Evolutionary conservation across 2,888 invertebrate genomes (phyloP), one percentile per base, ranked within the genome.

Genomic region (Drosophila anceps): DNA sequence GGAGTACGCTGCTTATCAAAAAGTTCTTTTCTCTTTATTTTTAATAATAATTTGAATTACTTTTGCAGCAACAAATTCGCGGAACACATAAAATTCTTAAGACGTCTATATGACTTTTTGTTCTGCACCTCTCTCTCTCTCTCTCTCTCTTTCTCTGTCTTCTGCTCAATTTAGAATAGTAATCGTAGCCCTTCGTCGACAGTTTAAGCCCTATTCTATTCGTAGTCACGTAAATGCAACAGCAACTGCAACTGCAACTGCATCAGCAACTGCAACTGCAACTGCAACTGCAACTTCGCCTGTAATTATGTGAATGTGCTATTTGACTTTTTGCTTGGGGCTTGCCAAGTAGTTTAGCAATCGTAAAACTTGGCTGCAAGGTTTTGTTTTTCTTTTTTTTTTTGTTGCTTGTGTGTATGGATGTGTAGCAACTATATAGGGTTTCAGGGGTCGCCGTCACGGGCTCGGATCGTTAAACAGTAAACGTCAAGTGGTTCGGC

Each of bases 191-290:
- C 27, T 12, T 13, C 35, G 9, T 37, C 48, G 13, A 20, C 35
- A 18, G 27, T 24, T 55, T 31, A 46, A 33, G 39, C 39, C 33
- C 37, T 43, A 54, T 62, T 64, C 63, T 58, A 70, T 73, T 70
- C 74, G 20, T 60, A 63, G 74, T 81, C 79, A 81, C 81, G 78
- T 78, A 79, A 79, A 57, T 54, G 44, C 64, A 78, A 76, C 72
- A 80, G 67, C 63, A 68, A 80, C 72, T 69, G 55, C 55, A 39
- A 39, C 54, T 2, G 54, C 54, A 13, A 39, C 39, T 37, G 33
- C 55, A 43, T 59, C 73, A 46, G 35, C 24, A 24, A 24, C 24
- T 24, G n/a, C n/a, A n/a, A 51, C 50, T 5, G 54, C 53, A 10
- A 20, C 24, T 7, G 27, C 65, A 50, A 64, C 70, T 31, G 54